Conservation (phyloP, 1,140 invertebrate species). For the Sipha flava region DNA sequence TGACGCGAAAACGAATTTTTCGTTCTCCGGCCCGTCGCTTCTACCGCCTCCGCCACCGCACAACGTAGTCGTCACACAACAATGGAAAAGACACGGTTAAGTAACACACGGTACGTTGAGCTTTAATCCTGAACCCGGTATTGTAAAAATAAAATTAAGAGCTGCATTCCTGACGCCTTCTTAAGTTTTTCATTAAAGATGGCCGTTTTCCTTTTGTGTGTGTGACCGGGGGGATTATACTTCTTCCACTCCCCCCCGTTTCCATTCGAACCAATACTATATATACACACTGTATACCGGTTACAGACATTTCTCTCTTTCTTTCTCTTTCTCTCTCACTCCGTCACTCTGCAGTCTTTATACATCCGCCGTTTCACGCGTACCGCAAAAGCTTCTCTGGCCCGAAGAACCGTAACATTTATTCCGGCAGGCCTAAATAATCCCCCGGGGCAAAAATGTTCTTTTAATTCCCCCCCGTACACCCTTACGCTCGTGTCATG, state of each 20-base stretch:
- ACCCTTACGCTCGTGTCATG: neutral
- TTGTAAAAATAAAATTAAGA: conserved; percentile 33
- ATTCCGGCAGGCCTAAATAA: conserved; percentile 14
- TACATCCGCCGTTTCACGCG: neutral
- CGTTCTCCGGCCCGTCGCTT: neutral
- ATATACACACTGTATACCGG: neutral
- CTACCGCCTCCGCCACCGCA: neutral
- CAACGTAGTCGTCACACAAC: neutral
- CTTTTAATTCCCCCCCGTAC: conserved; percentile 20
- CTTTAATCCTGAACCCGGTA: conserved; percentile 22
- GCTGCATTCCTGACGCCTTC: conserved; percentile 25
- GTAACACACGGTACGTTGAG: conserved; percentile 32
- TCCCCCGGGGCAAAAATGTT: conserved; percentile 27
- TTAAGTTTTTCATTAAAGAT: conserved; percentile 32
- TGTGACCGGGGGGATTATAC: conserved; percentile 22
- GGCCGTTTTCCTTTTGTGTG: conserved; percentile 29
- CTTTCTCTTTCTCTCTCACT: neutral
- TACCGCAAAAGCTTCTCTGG: neutral
- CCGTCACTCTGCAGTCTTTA: neutral
- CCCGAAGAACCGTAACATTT: conserved; percentile 16
- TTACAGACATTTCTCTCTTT: neutral
- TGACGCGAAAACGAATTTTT: conserved; percentile 28
- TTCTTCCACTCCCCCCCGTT: neutral
- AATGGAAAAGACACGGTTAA: conserved; percentile 26
- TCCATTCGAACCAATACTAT: neutral